phyloP scores from a whole-genome alignment of 1,140 invertebrate genomes.

The Venustaconcha ellipsiformis region DNA sequence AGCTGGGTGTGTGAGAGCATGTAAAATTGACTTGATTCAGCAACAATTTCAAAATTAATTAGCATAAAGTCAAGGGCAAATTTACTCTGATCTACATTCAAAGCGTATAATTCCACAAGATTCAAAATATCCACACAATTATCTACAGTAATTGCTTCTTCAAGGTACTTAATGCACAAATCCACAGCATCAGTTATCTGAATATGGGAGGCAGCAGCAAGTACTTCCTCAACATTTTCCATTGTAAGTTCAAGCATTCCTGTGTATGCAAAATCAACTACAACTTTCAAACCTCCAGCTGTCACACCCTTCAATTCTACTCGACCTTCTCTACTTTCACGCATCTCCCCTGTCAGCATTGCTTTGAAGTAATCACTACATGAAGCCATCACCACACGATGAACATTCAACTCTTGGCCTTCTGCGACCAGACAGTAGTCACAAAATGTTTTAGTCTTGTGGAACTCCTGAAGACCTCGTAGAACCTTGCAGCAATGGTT shows the following conservation, averaged over 20 bases:
- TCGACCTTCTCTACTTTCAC: slow-evolving; percentile 56
- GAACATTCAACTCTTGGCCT: slow-evolving; percentile 49
- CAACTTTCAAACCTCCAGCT: slow-evolving; percentile 55
- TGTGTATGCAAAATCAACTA: slow-evolving; percentile 62
- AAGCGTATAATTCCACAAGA: slow-evolving; percentile 62
- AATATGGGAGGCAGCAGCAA: slow-evolving; percentile 65
- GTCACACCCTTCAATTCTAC: slow-evolving; percentile 64
- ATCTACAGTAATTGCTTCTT: slow-evolving; percentile 55
- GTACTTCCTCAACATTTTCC: slow-evolving; percentile 65
- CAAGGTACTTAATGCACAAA: slow-evolving; percentile 64
- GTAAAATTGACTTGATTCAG: slow-evolving; percentile 61
- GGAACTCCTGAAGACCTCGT: slow-evolving; percentile 54
- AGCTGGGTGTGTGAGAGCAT: slow-evolving; percentile 58
- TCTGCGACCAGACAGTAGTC: slow-evolving; percentile 59
- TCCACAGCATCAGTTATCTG: slow-evolving; percentile 66
- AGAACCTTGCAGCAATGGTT: slow-evolving; percentile 56
- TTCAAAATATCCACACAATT: slow-evolving; percentile 68
- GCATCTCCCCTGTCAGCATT: slow-evolving; percentile 69
- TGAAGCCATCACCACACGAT: slow-evolving; percentile 64
- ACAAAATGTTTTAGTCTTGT: slow-evolving; percentile 52
- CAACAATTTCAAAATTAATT: slow-evolving; percentile 61
- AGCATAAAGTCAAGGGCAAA: slow-evolving; percentile 56
- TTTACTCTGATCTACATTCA: slow-evolving; percentile 39
- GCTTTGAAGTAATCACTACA: slow-evolving; percentile 75
- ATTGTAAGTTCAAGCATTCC: slow-evolving; percentile 58